Percentiles rank a stretch among this genome's conserved stretches.
Conservation (phyloP, 2,113 vertebrate species). For the Melanotaenia duboulayi region DNA sequence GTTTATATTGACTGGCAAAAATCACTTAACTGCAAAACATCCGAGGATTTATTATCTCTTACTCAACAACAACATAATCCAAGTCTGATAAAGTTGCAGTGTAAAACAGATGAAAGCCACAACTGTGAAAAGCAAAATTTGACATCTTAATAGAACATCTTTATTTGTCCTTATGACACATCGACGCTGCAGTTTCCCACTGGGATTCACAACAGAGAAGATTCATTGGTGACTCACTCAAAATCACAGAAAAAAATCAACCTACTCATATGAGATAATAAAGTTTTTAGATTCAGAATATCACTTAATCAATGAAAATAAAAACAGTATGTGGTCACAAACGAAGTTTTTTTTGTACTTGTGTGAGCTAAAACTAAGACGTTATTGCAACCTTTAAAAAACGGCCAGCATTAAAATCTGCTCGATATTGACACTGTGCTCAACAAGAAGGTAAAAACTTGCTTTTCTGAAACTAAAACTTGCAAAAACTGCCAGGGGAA, state of each 20-base stretch:
- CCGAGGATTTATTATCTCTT: not conserved
- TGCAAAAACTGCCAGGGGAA: too few relatives aligned
- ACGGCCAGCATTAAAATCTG: constrained; percentile 2
- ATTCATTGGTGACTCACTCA: not conserved
- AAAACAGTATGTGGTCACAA: not conserved
- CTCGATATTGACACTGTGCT: not conserved
- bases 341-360: not conserved
- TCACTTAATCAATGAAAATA: not conserved
- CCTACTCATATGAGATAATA: not conserved
- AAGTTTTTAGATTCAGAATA: not conserved
- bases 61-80: not conserved
- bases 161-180: constrained; percentile 1
- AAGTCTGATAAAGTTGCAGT: not conserved
- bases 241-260: not conserved
- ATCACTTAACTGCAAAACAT: not conserved
- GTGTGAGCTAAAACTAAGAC: not conserved
- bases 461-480: too few relatives aligned
- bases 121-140: not conserved
- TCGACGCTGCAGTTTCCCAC: not conserved
- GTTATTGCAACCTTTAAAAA: not conserved
- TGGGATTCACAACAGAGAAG: fast-evolving
- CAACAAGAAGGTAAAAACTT: too few relatives aligned
- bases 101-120: not conserved
- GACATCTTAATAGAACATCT: not conserved
- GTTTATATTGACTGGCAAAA: not conserved